These are phyloP conservation scores for Embidobia sp. DNA, from an alignment of 2,888 invertebrate species.

Conservation along the genomic window DNA sequence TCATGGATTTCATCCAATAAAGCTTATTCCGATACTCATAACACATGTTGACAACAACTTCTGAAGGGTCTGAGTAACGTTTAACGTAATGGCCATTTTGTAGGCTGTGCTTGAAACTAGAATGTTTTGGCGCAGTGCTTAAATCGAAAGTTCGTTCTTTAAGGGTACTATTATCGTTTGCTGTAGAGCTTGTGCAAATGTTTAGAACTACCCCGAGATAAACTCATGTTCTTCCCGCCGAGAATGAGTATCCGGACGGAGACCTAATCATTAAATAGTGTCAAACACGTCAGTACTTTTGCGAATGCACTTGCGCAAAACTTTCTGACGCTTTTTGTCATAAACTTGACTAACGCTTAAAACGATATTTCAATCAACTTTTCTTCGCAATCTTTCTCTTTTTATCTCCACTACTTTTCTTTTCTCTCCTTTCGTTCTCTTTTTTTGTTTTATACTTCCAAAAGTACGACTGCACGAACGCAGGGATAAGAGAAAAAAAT, in stretches of 20 bases:
- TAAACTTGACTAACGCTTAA: slow-evolving; percentile 13
- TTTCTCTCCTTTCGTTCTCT: no score
- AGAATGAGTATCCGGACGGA: slow-evolving; percentile 22
- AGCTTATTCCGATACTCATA: no score
- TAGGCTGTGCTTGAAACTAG: not conserved
- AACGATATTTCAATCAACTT: slow-evolving; percentile 24
- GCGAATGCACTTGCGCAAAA: slow-evolving; percentile 27
- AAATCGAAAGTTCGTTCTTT: slow-evolving; percentile 41
- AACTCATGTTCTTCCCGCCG: slow-evolving; percentile 24
- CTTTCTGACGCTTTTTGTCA: slow-evolving; percentile 1
- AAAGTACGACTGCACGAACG: not conserved
- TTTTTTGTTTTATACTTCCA: slow-evolving; percentile 6
- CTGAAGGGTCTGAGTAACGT: not conserved
- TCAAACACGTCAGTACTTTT: slow-evolving; percentile 48
- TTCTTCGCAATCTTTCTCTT: not conserved
- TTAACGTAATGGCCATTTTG: slow-evolving; percentile 11
- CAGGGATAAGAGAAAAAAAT: slow-evolving; percentile 6
- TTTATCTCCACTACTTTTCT: no score
- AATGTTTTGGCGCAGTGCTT: slow-evolving; percentile 20
- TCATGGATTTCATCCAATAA: no score
- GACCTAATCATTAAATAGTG: slow-evolving; percentile 50
- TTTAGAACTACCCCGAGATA: slow-evolving; percentile 43
- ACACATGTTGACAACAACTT: not conserved
- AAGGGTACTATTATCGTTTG: slow-evolving; percentile 43
- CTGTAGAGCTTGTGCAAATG: slow-evolving; percentile 37